Percentiles rank a stretch among this genome's conserved stretches.
Conservation (phyloP, 2,113 vertebrate genomes). For the Cryptoleucopteryx plumbea region DNA sequence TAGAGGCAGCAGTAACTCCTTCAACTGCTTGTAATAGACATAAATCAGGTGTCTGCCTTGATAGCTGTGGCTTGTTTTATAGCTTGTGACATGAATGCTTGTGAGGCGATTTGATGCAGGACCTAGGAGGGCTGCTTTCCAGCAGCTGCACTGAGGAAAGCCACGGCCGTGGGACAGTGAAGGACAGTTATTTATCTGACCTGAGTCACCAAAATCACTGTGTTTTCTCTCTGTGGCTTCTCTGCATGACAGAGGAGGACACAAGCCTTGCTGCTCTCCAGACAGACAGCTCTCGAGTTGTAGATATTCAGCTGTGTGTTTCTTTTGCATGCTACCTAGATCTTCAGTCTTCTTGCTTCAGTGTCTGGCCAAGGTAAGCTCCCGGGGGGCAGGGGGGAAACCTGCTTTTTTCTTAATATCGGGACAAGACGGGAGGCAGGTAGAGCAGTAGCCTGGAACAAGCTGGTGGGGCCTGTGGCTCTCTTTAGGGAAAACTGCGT, state of each 20-base stretch:
- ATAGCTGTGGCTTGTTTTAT: neutral
- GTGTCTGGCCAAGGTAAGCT: no score
- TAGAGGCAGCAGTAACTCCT: neutral
- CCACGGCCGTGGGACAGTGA: neutral
- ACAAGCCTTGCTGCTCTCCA: neutral
- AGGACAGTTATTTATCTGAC: neutral
- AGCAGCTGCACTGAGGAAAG: neutral
- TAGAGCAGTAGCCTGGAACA: neutral
- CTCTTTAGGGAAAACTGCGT: accelerated
- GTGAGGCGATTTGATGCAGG: neutral
- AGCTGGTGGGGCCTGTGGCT: no score
- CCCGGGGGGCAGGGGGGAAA: neutral
- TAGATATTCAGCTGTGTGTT: neutral
- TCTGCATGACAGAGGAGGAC: neutral
- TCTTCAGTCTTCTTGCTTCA: neutral
- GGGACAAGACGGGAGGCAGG: neutral
- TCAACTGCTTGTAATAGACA: neutral
- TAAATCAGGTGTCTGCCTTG: neutral
- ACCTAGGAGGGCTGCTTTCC: neutral
- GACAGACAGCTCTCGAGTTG: accelerated
- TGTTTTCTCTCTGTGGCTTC: neutral
- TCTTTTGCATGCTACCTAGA: no score
- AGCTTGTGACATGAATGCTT: neutral
- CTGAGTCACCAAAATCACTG: neutral
- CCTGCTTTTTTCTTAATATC: neutral